phyloP scores from a whole-genome alignment of 2,888 invertebrate genomes.

The Eupithecia vulgata region DNA sequence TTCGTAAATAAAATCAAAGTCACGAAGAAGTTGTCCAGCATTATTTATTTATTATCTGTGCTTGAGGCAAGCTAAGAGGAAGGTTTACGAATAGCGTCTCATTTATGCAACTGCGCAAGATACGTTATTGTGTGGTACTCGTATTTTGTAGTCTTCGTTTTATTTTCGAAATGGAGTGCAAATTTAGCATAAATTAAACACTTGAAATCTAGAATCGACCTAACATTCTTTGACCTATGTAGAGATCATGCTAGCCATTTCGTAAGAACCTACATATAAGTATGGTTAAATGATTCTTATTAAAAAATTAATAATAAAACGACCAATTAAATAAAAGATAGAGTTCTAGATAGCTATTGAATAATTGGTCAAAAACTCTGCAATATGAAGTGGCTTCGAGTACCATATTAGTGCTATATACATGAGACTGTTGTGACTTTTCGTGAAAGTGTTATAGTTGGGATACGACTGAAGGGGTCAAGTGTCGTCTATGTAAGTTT shows the following conservation, averaged over 20 bases:
- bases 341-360: neutral
- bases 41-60: no score
- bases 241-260: neutral
- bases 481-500: neutral
- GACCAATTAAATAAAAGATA: neutral
- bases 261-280: neutral
- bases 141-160: neutral
- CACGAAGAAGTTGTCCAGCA: no score
- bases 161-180: neutral
- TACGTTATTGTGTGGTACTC: no score
- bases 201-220: neutral
- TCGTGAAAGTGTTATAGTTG: neutral
- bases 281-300: neutral
- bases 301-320: neutral
- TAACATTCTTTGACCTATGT: neutral
- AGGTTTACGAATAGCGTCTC: neutral
- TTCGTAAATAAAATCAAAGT: neutral
- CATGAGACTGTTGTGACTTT: constrained; percentile 13
- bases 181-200: neutral
- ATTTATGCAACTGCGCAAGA: no score
- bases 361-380: neutral
- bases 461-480: neutral
- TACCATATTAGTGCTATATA: neutral
- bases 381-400: neutral
- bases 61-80: neutral